phyloP scores from a whole-genome alignment of 2,797 vertebrate genomes.

The Clarias fuscus region DNA sequence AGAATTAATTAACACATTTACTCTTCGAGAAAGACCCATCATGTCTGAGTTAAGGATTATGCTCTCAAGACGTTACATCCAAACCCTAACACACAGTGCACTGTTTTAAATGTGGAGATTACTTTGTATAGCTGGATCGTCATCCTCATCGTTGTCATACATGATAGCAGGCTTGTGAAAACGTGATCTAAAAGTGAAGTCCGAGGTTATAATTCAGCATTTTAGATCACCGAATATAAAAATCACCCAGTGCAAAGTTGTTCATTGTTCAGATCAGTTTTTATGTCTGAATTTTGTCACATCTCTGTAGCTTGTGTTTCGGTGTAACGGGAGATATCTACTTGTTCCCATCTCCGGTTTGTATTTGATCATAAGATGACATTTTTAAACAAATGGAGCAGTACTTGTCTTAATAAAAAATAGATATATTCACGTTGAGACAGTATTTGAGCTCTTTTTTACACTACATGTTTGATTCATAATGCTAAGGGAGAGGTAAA shows the following conservation, averaged over 20 bases:
- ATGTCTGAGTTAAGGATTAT: conserved; percentile 67
- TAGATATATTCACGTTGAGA: conserved; percentile 94
- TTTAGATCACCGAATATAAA: conserved; percentile 37
- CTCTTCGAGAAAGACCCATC: neutral
- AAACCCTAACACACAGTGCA: conserved; percentile 93
- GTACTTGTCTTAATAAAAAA: conserved; percentile 99
- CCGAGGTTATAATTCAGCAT: conserved; percentile 69
- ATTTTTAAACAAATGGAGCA: conserved; percentile 99
- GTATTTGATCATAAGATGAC: conserved; percentile 95
- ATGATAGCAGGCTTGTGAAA: conserved; percentile 82
- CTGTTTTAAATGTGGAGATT: conserved; percentile 97
- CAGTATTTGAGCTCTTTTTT: conserved; percentile 38
- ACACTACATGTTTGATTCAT: neutral
- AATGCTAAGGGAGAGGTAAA: neutral
- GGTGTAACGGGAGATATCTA: conserved; percentile 86
- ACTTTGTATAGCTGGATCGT: conserved; percentile 94
- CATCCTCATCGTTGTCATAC: conserved; percentile 71
- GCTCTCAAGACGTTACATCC: conserved; percentile 89
- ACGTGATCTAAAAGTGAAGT: conserved; percentile 72
- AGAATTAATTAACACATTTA: conserved; percentile 6
- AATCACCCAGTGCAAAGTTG: conserved; percentile 25
- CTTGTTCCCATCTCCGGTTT: conserved; percentile 95
- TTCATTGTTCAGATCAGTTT: conserved; percentile 79
- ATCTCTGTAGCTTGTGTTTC: conserved; percentile 87
- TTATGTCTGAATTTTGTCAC: conserved; percentile 83